Evolutionary conservation across 2,888 invertebrate species (phyloP), one percentile per base, ranked within the genome.

Genomic region (Thumatha senex): DNA sequence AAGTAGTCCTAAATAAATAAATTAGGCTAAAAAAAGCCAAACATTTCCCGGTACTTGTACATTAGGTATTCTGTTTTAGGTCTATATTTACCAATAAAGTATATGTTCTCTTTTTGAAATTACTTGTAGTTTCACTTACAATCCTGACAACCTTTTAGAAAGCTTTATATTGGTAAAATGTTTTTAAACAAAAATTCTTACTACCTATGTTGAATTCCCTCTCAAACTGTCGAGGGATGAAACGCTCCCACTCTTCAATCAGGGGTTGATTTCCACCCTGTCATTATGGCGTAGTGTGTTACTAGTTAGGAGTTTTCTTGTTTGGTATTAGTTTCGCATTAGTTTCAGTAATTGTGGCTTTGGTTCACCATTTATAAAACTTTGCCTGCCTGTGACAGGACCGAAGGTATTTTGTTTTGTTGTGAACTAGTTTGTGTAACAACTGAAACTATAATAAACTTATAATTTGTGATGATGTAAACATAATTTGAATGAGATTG

Each of bases 231-330:
- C 39, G 58, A 63, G 68, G 63, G 58, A 63, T 58, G 54, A 68
- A 66, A 72, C 65, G 55, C 60, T 59, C 61, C 69, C 61, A 61
- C 65, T 68, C 69, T 67, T 70, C 71, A 72, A 74, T 73, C 73
- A 69, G 64, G 65, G 64, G 67, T 50, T 62, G 58, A 65, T 63
- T 63, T 57, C 55, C 63, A 60, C 64, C 63, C 72, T 62, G 58
- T 67, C 61, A 69, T 73, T 73, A 72, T 58, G 46, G 51, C 33
- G 33, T 24, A 59, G 64, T 63, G 43, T 58, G 47, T 53, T 68
- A 18, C 61, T 52, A 44, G 46, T 61, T 56, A 7, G 56, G 15
- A 49, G 5, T 42, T 65, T 42, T 58, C 33, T 46, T 29, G 54
- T 58, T 63, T 58, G 40, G 45, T 35, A 44, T 42, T 33, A 42